These are phyloP conservation scores for Cheilosia vernalis DNA, from an alignment of 2,888 invertebrate genomes.

Conservation along the genomic window DNA sequence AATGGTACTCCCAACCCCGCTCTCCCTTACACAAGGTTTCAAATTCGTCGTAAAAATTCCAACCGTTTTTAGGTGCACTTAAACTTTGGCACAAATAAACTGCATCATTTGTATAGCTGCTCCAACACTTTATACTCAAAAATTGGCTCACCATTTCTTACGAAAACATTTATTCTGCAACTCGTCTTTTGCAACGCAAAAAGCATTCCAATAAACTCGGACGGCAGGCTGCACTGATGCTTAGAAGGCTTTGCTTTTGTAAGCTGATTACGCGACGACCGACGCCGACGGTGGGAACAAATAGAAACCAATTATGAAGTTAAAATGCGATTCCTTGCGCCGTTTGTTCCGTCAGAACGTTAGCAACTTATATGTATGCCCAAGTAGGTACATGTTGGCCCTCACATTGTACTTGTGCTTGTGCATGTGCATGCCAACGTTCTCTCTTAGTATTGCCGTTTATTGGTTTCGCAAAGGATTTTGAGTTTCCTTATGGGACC, in stretches of 20 bases:
- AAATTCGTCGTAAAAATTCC: too few relatives aligned
- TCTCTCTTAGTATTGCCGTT: slow-evolving; percentile 5
- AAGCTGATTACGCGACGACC: slow-evolving; percentile 49
- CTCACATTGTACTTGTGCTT: slow-evolving; percentile 7
- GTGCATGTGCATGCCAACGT: too few relatives aligned
- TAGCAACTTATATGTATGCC: slow-evolving; percentile 21
- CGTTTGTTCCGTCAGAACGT: slow-evolving; percentile 8
- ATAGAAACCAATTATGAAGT: slow-evolving; percentile 58
- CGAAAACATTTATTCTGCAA: background rate
- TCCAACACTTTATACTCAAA: too few relatives aligned
- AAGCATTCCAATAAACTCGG: too few relatives aligned
- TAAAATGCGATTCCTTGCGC: slow-evolving; percentile 48
- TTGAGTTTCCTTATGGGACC: slow-evolving; percentile 1
- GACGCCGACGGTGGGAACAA: slow-evolving; percentile 30
- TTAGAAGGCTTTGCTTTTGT: background rate
- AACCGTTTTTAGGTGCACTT: too few relatives aligned
- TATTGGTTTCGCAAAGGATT: slow-evolving; percentile 23
- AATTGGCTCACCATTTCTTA: background rate
- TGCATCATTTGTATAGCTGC: too few relatives aligned
- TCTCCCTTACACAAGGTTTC: too few relatives aligned
- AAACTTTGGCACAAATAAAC: too few relatives aligned
- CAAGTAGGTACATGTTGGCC: slow-evolving; percentile 29
- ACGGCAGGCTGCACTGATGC: background rate
- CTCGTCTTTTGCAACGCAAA: background rate
- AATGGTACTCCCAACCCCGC: too few relatives aligned